These are phyloP conservation scores for Craterocephalus amniculus DNA, from an alignment of 2,797 vertebrate species.

Conservation along the genomic window DNA sequence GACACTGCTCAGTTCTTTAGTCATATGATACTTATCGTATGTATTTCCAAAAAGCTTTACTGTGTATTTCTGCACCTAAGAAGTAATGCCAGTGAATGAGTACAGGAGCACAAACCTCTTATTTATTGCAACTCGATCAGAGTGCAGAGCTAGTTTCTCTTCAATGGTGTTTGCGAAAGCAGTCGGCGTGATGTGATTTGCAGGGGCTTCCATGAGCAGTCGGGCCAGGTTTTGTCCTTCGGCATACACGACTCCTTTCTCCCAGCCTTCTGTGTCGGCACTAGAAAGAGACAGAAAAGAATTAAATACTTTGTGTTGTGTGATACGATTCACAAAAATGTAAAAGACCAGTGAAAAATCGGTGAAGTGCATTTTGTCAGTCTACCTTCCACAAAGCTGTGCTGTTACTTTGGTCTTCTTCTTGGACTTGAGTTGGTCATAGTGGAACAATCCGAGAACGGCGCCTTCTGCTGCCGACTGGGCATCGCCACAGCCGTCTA, in stretches of 20 bases:
- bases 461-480: constrained; percentile 96
- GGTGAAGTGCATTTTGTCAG: background rate
- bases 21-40: background rate
- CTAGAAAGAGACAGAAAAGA: constrained; percentile 67
- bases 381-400: constrained; percentile 88
- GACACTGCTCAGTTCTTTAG: background rate
- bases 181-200: constrained; percentile 92
- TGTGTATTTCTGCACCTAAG: background rate
- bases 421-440: constrained; percentile 92
- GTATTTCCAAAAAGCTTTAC: background rate
- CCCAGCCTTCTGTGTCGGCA: constrained; percentile 83
- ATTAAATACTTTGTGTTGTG: background rate
- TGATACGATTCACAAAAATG: background rate
- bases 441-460: constrained; percentile 90
- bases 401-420: constrained; percentile 87
- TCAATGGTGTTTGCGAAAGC: constrained; percentile 90
- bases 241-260: constrained; percentile 88
- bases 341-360: background rate
- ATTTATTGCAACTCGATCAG: constrained; percentile 79
- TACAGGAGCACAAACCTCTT: constrained; percentile 63
- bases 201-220: constrained; percentile 93
- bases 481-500: constrained; percentile 92
- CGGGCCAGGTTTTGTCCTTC: constrained; percentile 95
- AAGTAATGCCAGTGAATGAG: background rate
- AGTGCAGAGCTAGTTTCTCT: constrained; percentile 83